phyloP scores from a whole-genome alignment of 2,797 vertebrate species.

The Tapirus indicus region DNA sequence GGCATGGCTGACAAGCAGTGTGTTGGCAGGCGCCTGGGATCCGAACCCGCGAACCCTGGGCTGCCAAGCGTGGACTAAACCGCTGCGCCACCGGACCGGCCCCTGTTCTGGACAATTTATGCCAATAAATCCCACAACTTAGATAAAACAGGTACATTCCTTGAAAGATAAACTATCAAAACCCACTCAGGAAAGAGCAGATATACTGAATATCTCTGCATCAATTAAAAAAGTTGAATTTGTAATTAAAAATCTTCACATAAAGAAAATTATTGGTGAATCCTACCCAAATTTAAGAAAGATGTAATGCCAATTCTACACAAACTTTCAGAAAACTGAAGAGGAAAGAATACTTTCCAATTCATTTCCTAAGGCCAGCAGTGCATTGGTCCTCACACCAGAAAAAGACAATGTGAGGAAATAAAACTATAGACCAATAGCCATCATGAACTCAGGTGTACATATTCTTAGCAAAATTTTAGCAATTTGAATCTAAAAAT shows the following conservation, averaged over 20 bases:
- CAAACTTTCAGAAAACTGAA: not conserved
- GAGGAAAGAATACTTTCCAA: not conserved
- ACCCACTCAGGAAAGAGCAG: not conserved
- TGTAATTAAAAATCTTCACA: not conserved
- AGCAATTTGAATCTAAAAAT: not conserved
- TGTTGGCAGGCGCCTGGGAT: too few species aligned
- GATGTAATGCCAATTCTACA: not conserved
- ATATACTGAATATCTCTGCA: not conserved
- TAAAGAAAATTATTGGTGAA: not conserved
- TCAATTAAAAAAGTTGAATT: not conserved
- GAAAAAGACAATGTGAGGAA: not conserved
- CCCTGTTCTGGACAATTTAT: not conserved
- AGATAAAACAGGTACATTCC: not conserved
- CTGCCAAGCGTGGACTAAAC: too few species aligned
- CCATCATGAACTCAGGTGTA: not conserved
- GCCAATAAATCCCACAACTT: not conserved
- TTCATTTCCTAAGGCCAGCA: not conserved
- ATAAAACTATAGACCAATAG: not conserved
- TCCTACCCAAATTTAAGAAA: not conserved
- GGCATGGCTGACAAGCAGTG: too few species aligned
- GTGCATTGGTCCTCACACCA: rapidly evolving
- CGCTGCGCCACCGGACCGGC: too few species aligned
- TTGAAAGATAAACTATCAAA: not conserved
- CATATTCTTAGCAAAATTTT: not conserved
- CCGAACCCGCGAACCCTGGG: too few species aligned